A percentile compares a stretch with the other conserved stretches of the same genome.
Conservation (phyloP, 2,797 vertebrate genomes). For the Propithecus perrieri region DNA sequence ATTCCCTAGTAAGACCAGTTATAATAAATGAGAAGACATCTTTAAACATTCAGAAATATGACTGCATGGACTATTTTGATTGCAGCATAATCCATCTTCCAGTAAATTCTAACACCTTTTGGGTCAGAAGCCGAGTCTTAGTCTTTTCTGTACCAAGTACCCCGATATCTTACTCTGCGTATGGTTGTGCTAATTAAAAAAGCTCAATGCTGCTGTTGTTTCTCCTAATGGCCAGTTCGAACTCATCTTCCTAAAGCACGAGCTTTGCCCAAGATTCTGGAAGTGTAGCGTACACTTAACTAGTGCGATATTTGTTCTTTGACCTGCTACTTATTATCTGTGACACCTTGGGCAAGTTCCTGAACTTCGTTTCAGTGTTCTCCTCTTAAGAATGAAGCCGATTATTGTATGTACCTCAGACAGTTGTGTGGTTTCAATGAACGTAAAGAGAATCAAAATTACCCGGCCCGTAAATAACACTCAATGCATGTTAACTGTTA, state of each 20-base stretch:
- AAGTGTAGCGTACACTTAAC: background rate
- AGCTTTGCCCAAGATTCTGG: background rate
- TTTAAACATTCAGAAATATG: background rate
- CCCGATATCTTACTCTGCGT: background rate
- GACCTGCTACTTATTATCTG: background rate
- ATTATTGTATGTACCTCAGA: background rate
- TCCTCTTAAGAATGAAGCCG: background rate
- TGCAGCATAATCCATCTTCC: background rate
- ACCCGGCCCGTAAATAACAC: background rate
- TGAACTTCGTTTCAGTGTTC: background rate
- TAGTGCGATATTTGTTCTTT: background rate
- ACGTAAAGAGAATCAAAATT: constrained; percentile 4
- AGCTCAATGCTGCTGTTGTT: background rate
- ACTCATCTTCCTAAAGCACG: background rate
- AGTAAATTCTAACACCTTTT: background rate
- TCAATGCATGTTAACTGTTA: background rate
- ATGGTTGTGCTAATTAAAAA: background rate
- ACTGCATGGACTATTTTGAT: background rate
- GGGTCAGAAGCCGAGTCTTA: background rate
- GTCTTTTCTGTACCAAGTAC: background rate
- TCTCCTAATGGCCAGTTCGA: background rate
- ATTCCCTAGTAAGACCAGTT: background rate
- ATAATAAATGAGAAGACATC: background rate
- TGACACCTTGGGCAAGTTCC: background rate
- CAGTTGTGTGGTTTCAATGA: background rate